These are phyloP conservation scores for Baronia brevicornis DNA, from an alignment of 2,888 invertebrate genomes.

Conservation along the genomic window DNA sequence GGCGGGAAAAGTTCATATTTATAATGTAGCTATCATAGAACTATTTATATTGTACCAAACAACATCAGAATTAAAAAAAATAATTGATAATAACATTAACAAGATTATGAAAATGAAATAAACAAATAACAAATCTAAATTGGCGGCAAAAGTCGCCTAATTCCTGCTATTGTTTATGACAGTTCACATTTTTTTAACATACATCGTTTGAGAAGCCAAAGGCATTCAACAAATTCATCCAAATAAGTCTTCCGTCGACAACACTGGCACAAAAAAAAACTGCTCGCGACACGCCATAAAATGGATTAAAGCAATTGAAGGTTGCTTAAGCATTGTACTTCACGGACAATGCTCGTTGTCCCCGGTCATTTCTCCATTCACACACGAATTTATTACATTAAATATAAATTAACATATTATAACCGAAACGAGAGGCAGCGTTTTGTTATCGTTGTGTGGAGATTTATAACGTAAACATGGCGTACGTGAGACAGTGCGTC, in stretches of 20 bases:
- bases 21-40: no score
- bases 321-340: constrained; percentile 35
- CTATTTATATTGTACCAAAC: no score
- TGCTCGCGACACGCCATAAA: constrained; percentile 68
- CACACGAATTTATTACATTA: constrained; percentile 61
- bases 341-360: constrained; percentile 31
- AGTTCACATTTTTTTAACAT: no score
- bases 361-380: constrained; percentile 45
- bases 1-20: no score
- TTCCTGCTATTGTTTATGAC: no score
- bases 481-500: constrained; percentile 42
- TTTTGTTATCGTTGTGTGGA: constrained; percentile 51
- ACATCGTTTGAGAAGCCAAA: no score
- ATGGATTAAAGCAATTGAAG: constrained; percentile 65
- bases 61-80: no score
- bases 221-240: no score
- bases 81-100: no score
- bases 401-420: constrained; percentile 73
- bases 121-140: no score
- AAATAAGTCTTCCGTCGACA: constrained; percentile 10
- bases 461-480: constrained; percentile 67
- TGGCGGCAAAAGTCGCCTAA: no score
- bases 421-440: constrained; percentile 47
- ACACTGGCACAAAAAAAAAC: constrained; percentile 24
- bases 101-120: no score